Conservation (phyloP, 2,797 vertebrate species). For the Rhinophrynus dorsalis region DNA sequence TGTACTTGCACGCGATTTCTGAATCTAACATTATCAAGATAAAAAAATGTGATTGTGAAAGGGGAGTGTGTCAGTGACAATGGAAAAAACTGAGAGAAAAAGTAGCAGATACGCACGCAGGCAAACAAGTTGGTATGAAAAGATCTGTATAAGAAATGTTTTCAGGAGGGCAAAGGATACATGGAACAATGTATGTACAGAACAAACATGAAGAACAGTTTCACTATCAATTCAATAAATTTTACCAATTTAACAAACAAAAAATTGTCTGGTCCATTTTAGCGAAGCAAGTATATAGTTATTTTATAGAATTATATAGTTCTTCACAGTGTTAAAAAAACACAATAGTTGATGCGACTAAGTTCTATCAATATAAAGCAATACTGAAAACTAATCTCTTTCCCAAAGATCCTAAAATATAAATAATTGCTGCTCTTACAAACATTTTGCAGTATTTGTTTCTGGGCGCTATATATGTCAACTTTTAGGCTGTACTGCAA, state of each 20-base stretch:
- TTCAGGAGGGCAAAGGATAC: background rate
- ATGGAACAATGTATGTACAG: background rate
- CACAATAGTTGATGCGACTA: too few species aligned
- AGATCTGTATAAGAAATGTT: background rate
- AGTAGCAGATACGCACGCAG: background rate
- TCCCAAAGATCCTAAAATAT: background rate
- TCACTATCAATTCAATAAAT: background rate
- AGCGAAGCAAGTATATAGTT: too few species aligned
- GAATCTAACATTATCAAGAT: slow-evolving; percentile 37
- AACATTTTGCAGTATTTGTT: too few species aligned
- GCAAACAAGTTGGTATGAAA: background rate
- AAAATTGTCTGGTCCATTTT: background rate
- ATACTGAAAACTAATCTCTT: too few species aligned
- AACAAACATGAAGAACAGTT: background rate
- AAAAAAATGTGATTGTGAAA: slow-evolving; percentile 35
- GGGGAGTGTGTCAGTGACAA: background rate
- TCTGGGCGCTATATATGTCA: too few species aligned
- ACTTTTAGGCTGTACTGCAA: too few species aligned
- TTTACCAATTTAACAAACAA: background rate
- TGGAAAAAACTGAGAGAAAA: slow-evolving; percentile 1
- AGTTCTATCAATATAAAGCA: too few species aligned
- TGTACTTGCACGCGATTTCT: slow-evolving; percentile 34
- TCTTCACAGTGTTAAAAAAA: too few species aligned
- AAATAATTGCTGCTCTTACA: too few species aligned
- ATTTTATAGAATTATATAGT: too few species aligned